Percentiles rank a stretch among this genome's conserved stretches.
Conservation (phyloP, 2,797 vertebrate genomes). For the Acomys russatus region DNA sequence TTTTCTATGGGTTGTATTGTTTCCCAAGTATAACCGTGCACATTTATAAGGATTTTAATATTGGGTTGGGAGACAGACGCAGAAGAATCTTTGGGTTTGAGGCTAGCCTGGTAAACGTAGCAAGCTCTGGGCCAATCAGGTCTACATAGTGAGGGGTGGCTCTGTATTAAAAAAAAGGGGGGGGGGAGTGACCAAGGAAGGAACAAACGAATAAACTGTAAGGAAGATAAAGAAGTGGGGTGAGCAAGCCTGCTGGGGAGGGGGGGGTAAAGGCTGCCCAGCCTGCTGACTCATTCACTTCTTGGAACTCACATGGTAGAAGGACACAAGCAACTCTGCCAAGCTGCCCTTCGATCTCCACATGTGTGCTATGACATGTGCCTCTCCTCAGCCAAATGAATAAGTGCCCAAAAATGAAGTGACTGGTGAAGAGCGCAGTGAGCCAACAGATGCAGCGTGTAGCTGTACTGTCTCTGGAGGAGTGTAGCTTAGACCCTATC, state of each 20-base stretch:
- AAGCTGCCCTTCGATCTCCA: background rate
- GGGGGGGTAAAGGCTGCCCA: background rate
- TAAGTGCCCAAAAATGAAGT: background rate
- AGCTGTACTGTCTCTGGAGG: background rate
- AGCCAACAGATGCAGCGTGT: background rate
- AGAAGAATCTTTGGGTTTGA: background rate
- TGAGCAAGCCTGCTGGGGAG: background rate
- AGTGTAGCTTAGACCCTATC: background rate
- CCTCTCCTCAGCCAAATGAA: background rate
- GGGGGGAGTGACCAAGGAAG: background rate
- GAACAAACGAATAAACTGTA: too few species aligned
- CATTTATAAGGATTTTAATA: background rate
- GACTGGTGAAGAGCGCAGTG: background rate
- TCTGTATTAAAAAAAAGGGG: background rate
- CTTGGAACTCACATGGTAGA: background rate
- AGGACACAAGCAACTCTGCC: background rate
- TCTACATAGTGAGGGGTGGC: background rate
- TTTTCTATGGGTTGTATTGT: background rate
- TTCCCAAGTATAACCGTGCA: background rate
- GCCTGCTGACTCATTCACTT: background rate
- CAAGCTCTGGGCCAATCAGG: background rate
- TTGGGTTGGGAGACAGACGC: background rate
- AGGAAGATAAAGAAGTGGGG: background rate
- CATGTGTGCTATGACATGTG: background rate
- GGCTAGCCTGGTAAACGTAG: background rate